Evolutionary conservation across 2,113 vertebrate genomes (phyloP).

Genomic region (Apodemus speciosus): DNA sequence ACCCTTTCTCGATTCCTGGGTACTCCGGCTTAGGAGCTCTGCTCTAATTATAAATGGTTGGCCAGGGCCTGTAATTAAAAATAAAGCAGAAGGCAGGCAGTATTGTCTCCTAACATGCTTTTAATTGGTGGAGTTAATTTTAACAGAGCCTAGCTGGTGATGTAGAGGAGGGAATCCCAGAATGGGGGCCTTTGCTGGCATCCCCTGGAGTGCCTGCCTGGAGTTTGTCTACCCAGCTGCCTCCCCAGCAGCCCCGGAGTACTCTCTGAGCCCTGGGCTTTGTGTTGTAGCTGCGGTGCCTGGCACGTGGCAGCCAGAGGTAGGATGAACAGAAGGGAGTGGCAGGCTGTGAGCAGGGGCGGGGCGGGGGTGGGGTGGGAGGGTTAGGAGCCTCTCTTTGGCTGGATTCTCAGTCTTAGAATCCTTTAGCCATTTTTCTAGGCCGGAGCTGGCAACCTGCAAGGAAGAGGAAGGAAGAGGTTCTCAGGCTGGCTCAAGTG

Average conservation of each 20-base stretch:
- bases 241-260: neutral
- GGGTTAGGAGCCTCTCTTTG: neutral
- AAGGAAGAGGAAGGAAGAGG: neutral
- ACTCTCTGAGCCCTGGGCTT: neutral
- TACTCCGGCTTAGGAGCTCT: slow-evolving; percentile 52
- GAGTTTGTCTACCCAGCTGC: neutral
- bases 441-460: neutral
- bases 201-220: neutral
- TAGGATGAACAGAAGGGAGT: neutral
- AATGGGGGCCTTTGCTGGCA: slow-evolving; percentile 5
- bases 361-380: too few species aligned
- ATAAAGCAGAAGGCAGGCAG: slow-evolving; percentile 72
- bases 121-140: slow-evolving; percentile 77
- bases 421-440: neutral
- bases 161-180: slow-evolving; percentile 63
- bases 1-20: neutral
- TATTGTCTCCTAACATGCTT: slow-evolving; percentile 67
- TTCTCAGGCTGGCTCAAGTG: neutral
- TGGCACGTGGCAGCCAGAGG: neutral
- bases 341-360: neutral
- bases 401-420: slow-evolving; percentile 8
- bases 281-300: neutral
- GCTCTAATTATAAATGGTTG: slow-evolving; percentile 75
- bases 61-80: slow-evolving; percentile 75
- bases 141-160: slow-evolving; percentile 45